Conservation (phyloP, 2,113 vertebrate genomes). For the Passer domesticus region DNA sequence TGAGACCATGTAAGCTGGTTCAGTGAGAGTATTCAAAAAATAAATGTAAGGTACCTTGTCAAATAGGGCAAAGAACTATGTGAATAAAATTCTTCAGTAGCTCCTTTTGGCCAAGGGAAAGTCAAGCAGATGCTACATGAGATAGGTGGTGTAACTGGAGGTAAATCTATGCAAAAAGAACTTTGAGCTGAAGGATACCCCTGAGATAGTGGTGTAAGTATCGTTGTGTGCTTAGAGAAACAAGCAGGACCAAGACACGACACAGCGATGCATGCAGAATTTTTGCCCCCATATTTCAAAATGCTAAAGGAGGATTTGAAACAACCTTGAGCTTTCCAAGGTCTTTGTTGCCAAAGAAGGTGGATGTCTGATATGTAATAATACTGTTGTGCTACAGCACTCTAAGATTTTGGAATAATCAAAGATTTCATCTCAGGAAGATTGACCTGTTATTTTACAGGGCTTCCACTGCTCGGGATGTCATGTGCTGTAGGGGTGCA, state of each 20-base stretch:
- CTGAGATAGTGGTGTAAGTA: not conserved
- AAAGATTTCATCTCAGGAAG: not conserved
- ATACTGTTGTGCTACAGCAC: not conserved
- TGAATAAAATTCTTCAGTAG: not conserved
- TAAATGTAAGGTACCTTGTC: not conserved
- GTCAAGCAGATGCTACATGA: not conserved
- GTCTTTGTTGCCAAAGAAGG: not conserved
- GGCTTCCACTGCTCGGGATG: not conserved
- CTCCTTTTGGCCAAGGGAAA: not conserved
- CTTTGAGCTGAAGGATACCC: not conserved
- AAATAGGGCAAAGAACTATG: not conserved
- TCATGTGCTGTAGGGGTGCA: fast-evolving
- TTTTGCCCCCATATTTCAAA: not conserved
- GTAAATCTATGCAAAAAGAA: not conserved
- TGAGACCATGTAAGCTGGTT: not conserved
- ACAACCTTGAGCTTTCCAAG: not conserved
- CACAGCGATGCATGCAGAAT: not conserved
- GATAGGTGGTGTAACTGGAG: not conserved
- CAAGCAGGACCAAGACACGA: not conserved
- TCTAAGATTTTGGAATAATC: not conserved
- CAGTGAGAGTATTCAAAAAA: not conserved
- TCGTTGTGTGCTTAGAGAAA: not conserved
- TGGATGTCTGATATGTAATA: not conserved
- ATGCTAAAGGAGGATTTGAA: not conserved
- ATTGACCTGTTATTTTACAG: not conserved